Evolutionary conservation across 2,113 vertebrate genomes (phyloP).

Genomic region (Ceyx margarethae): DNA sequence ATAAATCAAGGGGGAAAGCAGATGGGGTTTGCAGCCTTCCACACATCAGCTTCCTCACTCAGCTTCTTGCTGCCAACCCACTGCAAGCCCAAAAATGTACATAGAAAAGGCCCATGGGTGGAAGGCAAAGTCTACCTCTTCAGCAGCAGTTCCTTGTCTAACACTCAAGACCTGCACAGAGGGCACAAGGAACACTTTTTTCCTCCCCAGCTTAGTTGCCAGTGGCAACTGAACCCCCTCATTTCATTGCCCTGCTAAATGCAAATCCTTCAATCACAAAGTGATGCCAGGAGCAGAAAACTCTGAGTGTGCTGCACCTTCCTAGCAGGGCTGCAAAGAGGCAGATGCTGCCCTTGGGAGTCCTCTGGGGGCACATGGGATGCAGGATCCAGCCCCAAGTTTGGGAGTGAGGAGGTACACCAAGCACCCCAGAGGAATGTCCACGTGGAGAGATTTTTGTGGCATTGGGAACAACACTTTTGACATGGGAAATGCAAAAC

Average conservation of each 20-base stretch:
- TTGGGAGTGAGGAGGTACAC: fast-evolving
- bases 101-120: neutral
- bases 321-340: neutral
- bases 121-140: neutral
- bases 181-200: neutral
- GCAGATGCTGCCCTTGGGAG: neutral
- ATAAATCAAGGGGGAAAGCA: neutral
- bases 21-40: neutral
- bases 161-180: neutral
- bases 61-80: neutral
- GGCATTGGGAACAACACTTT: neutral
- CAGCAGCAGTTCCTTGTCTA: neutral
- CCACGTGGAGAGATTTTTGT: neutral
- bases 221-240: neutral
- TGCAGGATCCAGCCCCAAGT: neutral
- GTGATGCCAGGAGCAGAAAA: neutral
- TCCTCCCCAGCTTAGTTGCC: neutral
- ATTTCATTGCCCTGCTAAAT: neutral
- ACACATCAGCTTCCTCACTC: neutral
- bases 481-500: neutral
- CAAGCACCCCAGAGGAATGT: neutral
- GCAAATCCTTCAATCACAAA: neutral
- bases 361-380: neutral
- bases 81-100: neutral
- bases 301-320: neutral